Conservation (phyloP, 2,797 vertebrate species). For the Linurgus olivaceus region DNA sequence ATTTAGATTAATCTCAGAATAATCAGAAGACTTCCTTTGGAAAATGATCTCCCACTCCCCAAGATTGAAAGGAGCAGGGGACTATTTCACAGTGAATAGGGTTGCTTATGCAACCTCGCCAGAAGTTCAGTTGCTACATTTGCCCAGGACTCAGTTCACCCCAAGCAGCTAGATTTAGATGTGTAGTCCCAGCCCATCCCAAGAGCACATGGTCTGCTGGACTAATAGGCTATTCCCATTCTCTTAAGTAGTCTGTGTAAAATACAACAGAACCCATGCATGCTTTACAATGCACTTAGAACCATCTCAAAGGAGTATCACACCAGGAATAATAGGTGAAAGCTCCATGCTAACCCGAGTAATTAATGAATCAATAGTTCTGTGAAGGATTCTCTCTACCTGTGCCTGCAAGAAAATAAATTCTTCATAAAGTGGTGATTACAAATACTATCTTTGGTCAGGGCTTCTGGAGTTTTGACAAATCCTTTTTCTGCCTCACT, state of each 20-base stretch:
- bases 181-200: not conserved
- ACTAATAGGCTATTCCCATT: not conserved
- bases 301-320: not conserved
- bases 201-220: rapidly evolving
- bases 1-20: not conserved
- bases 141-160: not conserved
- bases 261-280: not conserved
- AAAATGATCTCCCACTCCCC: not conserved
- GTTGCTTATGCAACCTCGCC: not conserved
- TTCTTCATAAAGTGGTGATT: not conserved
- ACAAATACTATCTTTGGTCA: not conserved
- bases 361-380: not conserved
- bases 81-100: not conserved
- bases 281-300: not conserved
- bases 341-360: not conserved
- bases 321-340: not conserved
- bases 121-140: not conserved
- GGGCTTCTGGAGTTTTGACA: not conserved
- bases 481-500: rapidly evolving
- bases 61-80: not conserved
- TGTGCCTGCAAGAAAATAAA: not conserved
- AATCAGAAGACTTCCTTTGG: not conserved
- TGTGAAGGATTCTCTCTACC: not conserved
- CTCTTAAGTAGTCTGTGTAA: not conserved
- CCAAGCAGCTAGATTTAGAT: not conserved